Evolutionary conservation across 30 jellyfish, hydroid and myxozoan species (phyloP).

Genomic region (Kudoa iwatai): DNA sequence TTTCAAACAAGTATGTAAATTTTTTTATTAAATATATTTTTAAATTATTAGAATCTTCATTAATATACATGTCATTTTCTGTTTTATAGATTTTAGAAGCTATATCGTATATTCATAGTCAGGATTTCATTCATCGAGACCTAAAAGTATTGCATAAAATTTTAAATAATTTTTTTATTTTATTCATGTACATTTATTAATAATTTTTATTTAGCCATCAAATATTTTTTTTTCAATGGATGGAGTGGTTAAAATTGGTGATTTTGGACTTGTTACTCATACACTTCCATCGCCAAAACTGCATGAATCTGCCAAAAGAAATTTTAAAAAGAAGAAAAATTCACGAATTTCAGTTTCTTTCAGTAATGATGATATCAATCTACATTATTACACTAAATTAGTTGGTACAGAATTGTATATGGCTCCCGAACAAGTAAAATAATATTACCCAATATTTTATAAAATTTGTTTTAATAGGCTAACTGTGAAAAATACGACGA

Average conservation of each 20-base stretch:
- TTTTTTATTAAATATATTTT: neutral
- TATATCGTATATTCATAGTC: constrained; percentile 45
- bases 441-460: neutral
- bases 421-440: constrained; percentile 77
- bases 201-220: constrained; percentile 22
- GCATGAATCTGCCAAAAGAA: neutral
- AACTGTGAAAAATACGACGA: constrained; percentile 29
- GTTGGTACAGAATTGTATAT: constrained; percentile 87
- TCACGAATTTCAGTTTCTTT: too few relatives aligned
- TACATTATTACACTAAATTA: constrained; percentile 82
- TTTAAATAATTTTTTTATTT: too few relatives aligned
- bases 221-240: constrained; percentile 56
- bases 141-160: too few relatives aligned
- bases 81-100: constrained; percentile 7
- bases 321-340: neutral
- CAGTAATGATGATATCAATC: too few relatives aligned
- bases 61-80: neutral
- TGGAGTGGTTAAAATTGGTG: constrained; percentile 66
- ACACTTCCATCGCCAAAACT: too few relatives aligned
- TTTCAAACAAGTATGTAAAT: constrained; percentile 2
- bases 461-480: constrained; percentile 3
- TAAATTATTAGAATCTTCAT: neutral
- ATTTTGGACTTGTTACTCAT: constrained; percentile 77
- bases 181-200: neutral
- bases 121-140: constrained; percentile 94